phyloP scores from a whole-genome alignment of 2,797 vertebrate species.

The Cottoperca gobio region DNA sequence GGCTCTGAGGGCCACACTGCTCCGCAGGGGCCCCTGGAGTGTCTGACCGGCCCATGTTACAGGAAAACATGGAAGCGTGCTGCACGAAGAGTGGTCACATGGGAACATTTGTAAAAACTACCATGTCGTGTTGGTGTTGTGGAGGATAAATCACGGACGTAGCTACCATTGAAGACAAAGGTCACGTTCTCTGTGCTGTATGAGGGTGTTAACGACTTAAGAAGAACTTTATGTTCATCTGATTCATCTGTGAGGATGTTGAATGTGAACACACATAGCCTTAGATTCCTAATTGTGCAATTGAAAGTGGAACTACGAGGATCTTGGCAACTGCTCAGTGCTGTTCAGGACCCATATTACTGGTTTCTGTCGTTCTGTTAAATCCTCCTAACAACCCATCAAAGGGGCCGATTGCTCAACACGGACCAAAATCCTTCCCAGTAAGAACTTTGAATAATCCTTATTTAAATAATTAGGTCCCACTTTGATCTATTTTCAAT shows the following conservation, averaged over 20 bases:
- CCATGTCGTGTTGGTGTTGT: no score
- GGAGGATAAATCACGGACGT: neutral
- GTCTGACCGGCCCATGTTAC: neutral
- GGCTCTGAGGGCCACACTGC: conserved; percentile 42
- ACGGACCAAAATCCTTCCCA: conserved; percentile 38
- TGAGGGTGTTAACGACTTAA: neutral
- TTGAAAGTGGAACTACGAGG: neutral
- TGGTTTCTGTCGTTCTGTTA: conserved; percentile 38
- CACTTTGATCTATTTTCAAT: no score
- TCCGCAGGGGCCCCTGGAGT: conserved; percentile 38
- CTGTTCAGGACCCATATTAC: neutral
- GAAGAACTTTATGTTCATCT: neutral
- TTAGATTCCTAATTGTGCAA: neutral
- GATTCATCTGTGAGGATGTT: neutral
- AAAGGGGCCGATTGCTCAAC: conserved; percentile 22
- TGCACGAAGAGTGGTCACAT: neutral
- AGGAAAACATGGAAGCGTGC: neutral
- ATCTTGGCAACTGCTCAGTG: neutral
- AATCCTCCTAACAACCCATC: conserved; percentile 41
- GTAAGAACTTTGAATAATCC: no score
- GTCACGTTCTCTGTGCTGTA: neutral
- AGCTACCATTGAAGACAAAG: neutral
- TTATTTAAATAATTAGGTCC: no score
- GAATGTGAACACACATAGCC: neutral
- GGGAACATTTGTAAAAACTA: neutral